Conservation (phyloP, 1,140 invertebrate species). For the Druon quercuslanigerum region DNA sequence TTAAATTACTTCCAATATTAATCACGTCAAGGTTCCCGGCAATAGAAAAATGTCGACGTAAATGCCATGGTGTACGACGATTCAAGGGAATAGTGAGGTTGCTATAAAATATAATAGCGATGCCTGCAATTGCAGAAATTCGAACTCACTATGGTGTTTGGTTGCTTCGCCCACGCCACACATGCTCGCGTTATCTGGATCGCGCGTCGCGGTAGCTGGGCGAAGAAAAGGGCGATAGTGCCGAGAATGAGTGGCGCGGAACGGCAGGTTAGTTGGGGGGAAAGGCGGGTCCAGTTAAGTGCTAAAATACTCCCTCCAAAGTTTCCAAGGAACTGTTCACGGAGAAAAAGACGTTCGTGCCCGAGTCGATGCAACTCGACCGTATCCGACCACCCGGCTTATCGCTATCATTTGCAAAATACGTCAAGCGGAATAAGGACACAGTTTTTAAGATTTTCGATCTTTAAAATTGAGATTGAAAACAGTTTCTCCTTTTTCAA, state of each 20-base stretch:
- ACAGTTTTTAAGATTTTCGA: no score
- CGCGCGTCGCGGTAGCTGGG: slow-evolving; percentile 19
- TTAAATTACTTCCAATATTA: no score
- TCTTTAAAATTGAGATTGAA: no score
- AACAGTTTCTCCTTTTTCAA: no score
- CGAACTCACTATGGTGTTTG: slow-evolving; percentile 20
- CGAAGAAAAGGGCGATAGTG: slow-evolving; percentile 23
- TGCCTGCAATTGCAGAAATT: slow-evolving; percentile 23
- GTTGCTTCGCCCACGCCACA: slow-evolving; percentile 26
- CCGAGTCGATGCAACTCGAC: not conserved
- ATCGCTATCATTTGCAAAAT: slow-evolving; percentile 8
- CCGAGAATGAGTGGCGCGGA: slow-evolving; percentile 18
- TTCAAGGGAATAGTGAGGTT: no score
- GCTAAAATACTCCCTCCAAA: slow-evolving; percentile 24
- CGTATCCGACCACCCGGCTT: slow-evolving; percentile 5
- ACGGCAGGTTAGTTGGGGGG: not conserved
- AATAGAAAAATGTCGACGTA: no score
- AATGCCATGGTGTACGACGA: no score
- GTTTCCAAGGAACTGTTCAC: slow-evolving; percentile 6
- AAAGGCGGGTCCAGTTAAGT: not conserved
- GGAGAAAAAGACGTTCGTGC: slow-evolving; percentile 23
- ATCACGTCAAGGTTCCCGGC: no score
- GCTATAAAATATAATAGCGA: slow-evolving; percentile 1
- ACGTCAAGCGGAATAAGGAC: no score
- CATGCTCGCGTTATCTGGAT: slow-evolving; percentile 25